Percentiles rank a stretch among this genome's conserved stretches.
Evolutionary conservation across 2,113 vertebrate species (phyloP).

Genomic region (Rhagologus leucostigma): DNA sequence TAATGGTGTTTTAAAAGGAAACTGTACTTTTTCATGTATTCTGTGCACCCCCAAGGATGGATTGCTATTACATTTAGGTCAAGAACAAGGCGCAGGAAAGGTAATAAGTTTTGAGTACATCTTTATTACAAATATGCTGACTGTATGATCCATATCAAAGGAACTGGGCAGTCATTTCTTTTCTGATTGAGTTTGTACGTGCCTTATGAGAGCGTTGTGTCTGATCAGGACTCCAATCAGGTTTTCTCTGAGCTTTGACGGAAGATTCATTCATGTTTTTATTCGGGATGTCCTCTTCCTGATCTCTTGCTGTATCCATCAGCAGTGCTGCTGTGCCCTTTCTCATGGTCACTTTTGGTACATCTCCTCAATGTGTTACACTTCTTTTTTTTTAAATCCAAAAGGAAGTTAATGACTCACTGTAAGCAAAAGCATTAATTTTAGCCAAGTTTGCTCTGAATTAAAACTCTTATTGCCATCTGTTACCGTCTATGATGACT

Average conservation of each 20-base stretch:
- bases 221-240: conserved; percentile 5
- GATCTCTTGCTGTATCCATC: background rate
- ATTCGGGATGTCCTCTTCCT: background rate
- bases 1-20: conserved; percentile 74
- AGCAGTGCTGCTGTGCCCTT: conserved; percentile 3
- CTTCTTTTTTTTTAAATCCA: background rate
- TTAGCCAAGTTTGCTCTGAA: conserved; percentile 53
- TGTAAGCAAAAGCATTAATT: conserved; percentile 46
- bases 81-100: conserved; percentile 61
- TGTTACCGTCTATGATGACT: conserved; percentile 46
- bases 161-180: conserved; percentile 19
- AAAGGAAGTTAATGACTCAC: conserved; percentile 53
- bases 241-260: conserved; percentile 30
- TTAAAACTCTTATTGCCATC: conserved; percentile 56
- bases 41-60: conserved; percentile 69
- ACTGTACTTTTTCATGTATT: conserved; percentile 70
- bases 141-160: conserved; percentile 35
- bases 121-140: conserved; percentile 52
- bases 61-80: conserved; percentile 69
- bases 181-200: conserved; percentile 9
- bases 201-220: background rate
- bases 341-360: background rate
- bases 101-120: conserved; percentile 61
- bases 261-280: conserved; percentile 39
- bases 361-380: background rate